These are phyloP conservation scores for Irena cyanogastra DNA, from an alignment of 2,113 vertebrate genomes.

Conservation along the genomic window DNA sequence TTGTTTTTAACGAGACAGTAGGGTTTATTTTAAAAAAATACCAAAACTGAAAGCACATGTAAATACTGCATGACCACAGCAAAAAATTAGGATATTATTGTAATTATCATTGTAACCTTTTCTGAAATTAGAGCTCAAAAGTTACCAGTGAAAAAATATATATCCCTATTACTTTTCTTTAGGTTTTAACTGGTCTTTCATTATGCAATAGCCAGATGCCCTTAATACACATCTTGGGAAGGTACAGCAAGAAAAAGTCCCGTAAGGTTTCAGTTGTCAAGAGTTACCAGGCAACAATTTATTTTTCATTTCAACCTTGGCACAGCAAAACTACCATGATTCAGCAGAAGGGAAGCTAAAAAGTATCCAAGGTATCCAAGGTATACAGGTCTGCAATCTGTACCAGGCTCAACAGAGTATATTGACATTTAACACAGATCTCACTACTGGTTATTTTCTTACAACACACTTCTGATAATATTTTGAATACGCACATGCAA, in stretches of 20 bases:
- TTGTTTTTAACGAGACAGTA: background rate
- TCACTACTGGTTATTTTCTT: background rate
- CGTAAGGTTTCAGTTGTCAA: slow-evolving; percentile 55
- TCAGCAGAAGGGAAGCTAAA: background rate
- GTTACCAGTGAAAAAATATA: background rate
- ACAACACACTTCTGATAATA: background rate
- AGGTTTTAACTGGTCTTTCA: slow-evolving; percentile 5
- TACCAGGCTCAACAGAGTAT: background rate
- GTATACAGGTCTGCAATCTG: background rate
- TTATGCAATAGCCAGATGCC: background rate
- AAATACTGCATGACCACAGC: background rate
- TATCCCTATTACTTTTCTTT: background rate
- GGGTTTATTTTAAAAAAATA: background rate
- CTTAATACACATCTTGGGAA: background rate
- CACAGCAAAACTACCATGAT: background rate
- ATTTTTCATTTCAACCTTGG: slow-evolving; percentile 64
- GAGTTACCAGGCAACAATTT: slow-evolving; percentile 56
- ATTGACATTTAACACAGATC: background rate
- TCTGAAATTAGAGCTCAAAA: background rate
- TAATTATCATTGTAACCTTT: background rate
- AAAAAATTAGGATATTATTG: background rate
- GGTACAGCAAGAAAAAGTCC: background rate
- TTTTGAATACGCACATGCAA: background rate
- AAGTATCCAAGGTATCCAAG: background rate
- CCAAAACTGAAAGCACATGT: background rate